These are phyloP conservation scores for Caenorhabditis sp. DNA, from an alignment of 2,888 invertebrate species.

Conservation along the genomic window DNA sequence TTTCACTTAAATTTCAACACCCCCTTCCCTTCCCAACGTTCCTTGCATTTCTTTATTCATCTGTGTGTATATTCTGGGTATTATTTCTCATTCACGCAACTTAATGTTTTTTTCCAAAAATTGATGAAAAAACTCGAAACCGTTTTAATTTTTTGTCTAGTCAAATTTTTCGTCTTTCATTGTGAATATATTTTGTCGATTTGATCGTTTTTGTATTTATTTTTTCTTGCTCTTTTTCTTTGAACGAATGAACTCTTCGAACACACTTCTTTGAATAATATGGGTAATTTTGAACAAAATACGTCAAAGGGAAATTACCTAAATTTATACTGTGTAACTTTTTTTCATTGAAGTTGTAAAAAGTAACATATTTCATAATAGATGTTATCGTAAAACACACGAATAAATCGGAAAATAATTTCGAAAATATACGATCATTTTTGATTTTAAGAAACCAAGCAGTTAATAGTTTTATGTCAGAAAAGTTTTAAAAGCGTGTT, in stretches of 20 bases:
- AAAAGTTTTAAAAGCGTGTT: no score
- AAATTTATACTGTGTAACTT: background rate
- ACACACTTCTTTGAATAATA: background rate
- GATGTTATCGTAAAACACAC: background rate
- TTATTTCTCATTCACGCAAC: background rate
- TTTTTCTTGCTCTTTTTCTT: background rate
- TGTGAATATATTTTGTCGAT: conserved; percentile 10
- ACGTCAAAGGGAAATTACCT: background rate
- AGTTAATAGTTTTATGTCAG: no score
- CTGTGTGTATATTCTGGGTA: background rate
- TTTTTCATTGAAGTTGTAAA: background rate
- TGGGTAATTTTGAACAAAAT: background rate
- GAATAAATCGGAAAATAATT: background rate
- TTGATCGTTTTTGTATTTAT: conserved; percentile 3
- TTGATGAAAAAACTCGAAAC: conserved; percentile 1
- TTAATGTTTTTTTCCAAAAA: conserved; percentile 5
- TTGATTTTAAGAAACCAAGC: no score
- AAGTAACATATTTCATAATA: background rate
- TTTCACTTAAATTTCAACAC: background rate
- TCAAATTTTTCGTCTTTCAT: conserved; percentile 27
- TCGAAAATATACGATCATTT: background rate
- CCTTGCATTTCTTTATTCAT: background rate
- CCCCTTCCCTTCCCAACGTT: background rate
- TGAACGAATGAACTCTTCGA: conserved; percentile 1
- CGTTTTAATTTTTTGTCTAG: conserved; percentile 15